phyloP scores from a whole-genome alignment of 2,888 invertebrate species.

The Volucella bombylans region DNA sequence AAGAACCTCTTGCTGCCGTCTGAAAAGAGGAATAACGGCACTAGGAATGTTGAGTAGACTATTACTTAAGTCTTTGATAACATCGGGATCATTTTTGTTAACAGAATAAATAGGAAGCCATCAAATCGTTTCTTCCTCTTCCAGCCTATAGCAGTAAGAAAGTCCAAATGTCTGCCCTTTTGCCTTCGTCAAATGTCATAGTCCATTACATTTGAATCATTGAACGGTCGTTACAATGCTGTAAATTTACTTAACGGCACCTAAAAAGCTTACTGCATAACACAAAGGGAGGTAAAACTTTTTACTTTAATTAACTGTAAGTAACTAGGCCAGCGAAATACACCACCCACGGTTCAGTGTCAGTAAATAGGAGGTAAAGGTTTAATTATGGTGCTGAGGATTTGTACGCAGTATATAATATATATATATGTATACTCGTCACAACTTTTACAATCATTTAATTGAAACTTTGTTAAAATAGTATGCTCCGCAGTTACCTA shows the following conservation, averaged over 20 bases:
- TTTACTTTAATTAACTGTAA: constrained; percentile 48
- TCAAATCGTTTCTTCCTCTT: constrained; percentile 36
- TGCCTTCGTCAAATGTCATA: neutral
- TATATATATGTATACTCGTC: too few species aligned
- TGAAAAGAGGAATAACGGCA: constrained; percentile 13
- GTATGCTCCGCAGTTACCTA: too few species aligned
- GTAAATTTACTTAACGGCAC: constrained; percentile 51
- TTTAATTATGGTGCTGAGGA: too few species aligned
- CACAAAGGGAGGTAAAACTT: constrained; percentile 5
- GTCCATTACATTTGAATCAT: constrained; percentile 37
- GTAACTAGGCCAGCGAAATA: constrained; percentile 34
- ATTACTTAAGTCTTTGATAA: constrained; percentile 53
- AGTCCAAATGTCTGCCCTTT: constrained; percentile 31
- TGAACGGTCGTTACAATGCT: constrained; percentile 34
- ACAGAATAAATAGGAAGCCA: constrained; percentile 53
- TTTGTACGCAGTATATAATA: too few species aligned
- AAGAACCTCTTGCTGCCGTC: neutral
- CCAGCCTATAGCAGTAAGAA: neutral
- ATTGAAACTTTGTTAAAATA: too few species aligned
- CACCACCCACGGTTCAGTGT: neutral
- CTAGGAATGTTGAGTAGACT: constrained; percentile 25
- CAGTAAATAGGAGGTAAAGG: too few species aligned
- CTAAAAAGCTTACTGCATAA: constrained; percentile 37
- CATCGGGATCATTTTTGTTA: constrained; percentile 58
- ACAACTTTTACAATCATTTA: too few species aligned